Percentiles rank a stretch among this genome's conserved stretches.
Conservation (phyloP, 2,797 vertebrate species). For the Prionace glauca region DNA sequence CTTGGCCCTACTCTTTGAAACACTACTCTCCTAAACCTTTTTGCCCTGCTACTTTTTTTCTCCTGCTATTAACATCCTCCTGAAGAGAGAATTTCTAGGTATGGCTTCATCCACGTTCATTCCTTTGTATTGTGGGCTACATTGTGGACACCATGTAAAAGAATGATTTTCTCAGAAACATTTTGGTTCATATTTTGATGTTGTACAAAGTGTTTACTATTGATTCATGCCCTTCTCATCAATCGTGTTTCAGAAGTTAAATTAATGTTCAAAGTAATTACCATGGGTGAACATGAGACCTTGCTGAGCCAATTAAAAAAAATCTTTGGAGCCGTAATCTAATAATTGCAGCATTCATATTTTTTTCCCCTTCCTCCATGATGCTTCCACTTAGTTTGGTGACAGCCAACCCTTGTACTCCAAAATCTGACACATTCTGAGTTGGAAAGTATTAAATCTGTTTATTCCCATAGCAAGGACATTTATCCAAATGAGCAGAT, state of each 20-base stretch:
- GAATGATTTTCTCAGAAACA: background rate
- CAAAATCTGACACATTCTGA: background rate
- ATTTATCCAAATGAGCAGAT: background rate
- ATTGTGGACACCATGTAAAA: no score
- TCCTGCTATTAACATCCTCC: background rate
- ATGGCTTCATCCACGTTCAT: background rate
- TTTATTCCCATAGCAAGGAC: background rate
- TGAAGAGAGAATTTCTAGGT: background rate
- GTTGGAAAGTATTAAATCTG: background rate
- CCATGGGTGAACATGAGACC: background rate
- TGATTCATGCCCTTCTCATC: background rate
- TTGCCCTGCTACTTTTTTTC: background rate
- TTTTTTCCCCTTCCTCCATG: background rate
- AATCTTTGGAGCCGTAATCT: background rate
- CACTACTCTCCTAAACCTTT: background rate
- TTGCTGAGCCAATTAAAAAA: background rate
- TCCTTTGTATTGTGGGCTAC: background rate
- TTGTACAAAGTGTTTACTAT: background rate
- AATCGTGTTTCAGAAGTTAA: background rate
- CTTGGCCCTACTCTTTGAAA: background rate
- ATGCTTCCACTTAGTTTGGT: background rate
- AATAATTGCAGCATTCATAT: background rate
- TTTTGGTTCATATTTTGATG: background rate
- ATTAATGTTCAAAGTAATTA: background rate
- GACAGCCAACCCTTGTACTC: background rate